Base-by-base conservation (phyloP, 2,888 invertebrate genomes). In the Dichetophora obliterata region DNA sequence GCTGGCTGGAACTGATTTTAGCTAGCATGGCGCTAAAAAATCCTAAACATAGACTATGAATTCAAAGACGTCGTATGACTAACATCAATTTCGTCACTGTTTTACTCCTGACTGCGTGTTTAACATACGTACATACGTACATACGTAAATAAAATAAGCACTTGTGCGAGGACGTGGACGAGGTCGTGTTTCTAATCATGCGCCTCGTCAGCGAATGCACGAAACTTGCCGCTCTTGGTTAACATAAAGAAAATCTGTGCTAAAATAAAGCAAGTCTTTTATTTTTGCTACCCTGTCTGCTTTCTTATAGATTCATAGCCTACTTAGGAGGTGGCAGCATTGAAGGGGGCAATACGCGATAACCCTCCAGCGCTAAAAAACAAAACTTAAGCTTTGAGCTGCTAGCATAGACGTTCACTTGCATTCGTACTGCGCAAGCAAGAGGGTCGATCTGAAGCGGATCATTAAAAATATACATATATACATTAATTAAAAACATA, bases 371-470 rank as follows among this genome's bases (percentile, higher is more conserved):
- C 75, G 69, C 75, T 76, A 66, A 77, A n/a, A 82, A 83, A 82
- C 83, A 83, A 82, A 87, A 88, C 87, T 88, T 88, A 88, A 88
- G 84, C 85, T 83, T 83, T 82, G 84, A 83, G 83, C 83, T 82
- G 80, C 83, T 83, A 81, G 82, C 79, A 83, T 86, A 83, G 84
- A 84, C 83, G 83, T 85, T 88, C 88, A 88, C 85, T 88, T 87
- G 85, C 83, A 84, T 83, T 84, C 83, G 82, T 82, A 86, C 82
- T 86, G 88, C 82, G 84, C 82, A 82, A 83, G 85, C 85, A 84
- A 86, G 81, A 83, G 84, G 88, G 85, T 87, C 84, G 82, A 76
- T 31, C 78, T 65, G 61, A 70, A 74, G 54, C 74, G 65, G 65
- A 65, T 66, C 52, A 37, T 66, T 31, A 50, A 48, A 73, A n/a